Conservation (phyloP, 2,113 vertebrate species). For the Loxodonta africana region DNA sequence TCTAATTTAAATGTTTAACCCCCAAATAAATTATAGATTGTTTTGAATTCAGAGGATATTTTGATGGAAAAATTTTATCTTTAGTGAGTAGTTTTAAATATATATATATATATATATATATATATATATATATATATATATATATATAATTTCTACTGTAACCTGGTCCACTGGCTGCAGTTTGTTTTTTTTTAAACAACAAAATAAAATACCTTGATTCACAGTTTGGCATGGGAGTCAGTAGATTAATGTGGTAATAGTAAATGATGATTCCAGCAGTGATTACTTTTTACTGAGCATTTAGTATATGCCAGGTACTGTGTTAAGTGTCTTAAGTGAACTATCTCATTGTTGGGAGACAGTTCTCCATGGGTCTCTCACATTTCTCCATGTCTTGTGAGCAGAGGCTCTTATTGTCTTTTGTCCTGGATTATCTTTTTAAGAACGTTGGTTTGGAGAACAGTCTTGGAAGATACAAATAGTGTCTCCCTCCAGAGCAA, state of each 20-base stretch:
- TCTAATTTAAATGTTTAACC: background rate
- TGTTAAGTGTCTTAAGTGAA: slow-evolving; percentile 1
- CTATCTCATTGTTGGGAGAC: background rate
- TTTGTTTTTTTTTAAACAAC: background rate
- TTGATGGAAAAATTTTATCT: background rate
- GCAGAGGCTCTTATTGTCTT: background rate
- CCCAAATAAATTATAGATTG: slow-evolving; percentile 15
- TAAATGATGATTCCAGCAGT: background rate
- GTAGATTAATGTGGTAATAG: background rate
- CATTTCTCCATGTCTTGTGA: background rate
- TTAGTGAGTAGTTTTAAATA: background rate
- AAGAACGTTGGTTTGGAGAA: background rate
- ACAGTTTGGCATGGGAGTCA: background rate
- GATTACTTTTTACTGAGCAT: slow-evolving; percentile 4
- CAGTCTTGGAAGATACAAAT: background rate
- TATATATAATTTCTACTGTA: background rate
- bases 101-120: background rate
- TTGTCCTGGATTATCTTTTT: slow-evolving; percentile 18
- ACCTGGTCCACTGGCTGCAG: background rate
- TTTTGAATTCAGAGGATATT: slow-evolving; percentile 41
- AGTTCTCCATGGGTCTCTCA: too few species aligned
- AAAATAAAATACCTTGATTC: background rate
- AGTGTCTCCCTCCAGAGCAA: background rate
- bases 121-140: background rate
- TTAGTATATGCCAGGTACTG: background rate